Evolutionary conservation across 2,797 vertebrate genomes (phyloP).

Genomic region (Rhinichthys osculus): DNA sequence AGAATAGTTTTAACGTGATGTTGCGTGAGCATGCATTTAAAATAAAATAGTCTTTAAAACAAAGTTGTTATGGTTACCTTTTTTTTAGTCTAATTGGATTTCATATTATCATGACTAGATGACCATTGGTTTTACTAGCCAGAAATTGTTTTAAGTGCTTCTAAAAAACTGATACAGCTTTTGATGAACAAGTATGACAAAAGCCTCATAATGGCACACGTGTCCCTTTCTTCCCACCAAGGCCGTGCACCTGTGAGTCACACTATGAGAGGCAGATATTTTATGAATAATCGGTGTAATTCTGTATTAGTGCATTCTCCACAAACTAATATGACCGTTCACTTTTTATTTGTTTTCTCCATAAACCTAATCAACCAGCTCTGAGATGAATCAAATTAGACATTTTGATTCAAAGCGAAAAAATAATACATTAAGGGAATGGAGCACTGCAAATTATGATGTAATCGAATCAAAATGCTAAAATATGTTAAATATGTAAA

Average conservation of each 20-base stretch:
- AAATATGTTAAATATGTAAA: background rate
- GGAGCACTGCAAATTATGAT: background rate
- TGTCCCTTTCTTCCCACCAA: background rate
- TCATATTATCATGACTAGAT: background rate
- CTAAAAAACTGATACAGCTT: conserved; percentile 6
- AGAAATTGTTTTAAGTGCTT: conserved; percentile 5
- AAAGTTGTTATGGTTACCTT: background rate
- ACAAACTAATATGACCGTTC: background rate
- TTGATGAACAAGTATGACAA: conserved; percentile 14
- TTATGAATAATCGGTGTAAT: background rate
- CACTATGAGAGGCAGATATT: background rate
- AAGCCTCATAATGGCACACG: conserved; percentile 13
- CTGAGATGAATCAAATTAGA: background rate
- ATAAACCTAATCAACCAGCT: background rate
- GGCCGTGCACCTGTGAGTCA: conserved; percentile 6
- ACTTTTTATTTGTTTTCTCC: background rate
- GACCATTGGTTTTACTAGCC: conserved; percentile 1
- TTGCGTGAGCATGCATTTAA: background rate
- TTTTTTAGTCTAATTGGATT: background rate
- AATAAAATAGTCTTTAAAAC: background rate
- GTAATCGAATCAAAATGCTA: background rate
- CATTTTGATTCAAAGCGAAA: background rate
- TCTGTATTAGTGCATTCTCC: background rate
- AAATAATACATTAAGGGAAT: background rate
- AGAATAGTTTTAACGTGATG: background rate